phyloP scores from a whole-genome alignment of 2,888 invertebrate genomes.

The Agonum fuliginosum region DNA sequence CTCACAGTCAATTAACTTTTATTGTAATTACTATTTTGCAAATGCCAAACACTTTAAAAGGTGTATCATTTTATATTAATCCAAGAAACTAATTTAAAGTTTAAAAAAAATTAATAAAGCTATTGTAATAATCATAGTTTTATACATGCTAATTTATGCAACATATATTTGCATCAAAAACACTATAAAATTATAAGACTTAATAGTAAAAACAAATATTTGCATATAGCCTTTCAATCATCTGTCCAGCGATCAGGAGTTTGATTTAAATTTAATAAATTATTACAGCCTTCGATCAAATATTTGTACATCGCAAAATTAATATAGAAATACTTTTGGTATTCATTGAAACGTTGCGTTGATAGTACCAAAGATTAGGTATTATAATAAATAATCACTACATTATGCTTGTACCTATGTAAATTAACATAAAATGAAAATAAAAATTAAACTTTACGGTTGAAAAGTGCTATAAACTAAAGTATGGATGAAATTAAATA shows the following conservation, averaged over 20 bases:
- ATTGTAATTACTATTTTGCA: conserved; percentile 11
- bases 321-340: no score
- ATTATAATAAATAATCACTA: no score
- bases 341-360: background rate
- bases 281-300: background rate
- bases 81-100: background rate
- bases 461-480: conserved; percentile 37
- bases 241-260: background rate
- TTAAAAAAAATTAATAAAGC: no score
- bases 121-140: no score
- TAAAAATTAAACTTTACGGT: conserved; percentile 37
- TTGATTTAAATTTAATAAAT: background rate
- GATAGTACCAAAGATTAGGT: background rate
- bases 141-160: background rate
- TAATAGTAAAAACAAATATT: conserved; percentile 8
- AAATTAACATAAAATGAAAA: background rate
- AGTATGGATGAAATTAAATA: conserved; percentile 21
- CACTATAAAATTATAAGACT: background rate
- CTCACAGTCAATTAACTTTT: conserved; percentile 6
- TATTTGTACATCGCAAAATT: no score
- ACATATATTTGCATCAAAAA: background rate
- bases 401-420: no score
- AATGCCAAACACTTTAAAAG: conserved; percentile 38
- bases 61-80: background rate
- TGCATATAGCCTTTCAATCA: conserved; percentile 11